Evolutionary conservation across 2,113 vertebrate genomes (phyloP), one percentile per base, ranked within the genome.

Genomic region (Syrmaticus mikado): DNA sequence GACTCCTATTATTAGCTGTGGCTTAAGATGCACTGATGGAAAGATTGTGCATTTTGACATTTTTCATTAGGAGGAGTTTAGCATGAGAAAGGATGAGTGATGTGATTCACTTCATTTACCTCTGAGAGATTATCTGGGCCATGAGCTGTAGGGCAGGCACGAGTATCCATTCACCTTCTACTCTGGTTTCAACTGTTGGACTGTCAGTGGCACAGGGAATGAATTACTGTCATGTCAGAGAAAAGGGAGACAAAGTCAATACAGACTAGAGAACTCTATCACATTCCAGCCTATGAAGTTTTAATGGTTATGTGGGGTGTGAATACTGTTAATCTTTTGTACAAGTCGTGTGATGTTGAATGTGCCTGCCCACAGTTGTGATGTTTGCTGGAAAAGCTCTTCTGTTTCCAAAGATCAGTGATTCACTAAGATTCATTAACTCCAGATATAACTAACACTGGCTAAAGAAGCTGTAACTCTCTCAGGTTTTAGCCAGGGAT

Each of bases 321-420:
- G 20, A 72, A 22, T 21, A 57, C 13, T 4, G 16, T 13, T 62
- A 1, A 1, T 24, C 64, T 73, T 67, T 65, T 62, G 11, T 22
- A 67, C 21, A 71, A 87, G 32, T 40, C 27, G 2, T 17, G 16
- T 8, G 10, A 0, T 10, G 24, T 6, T 91, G 30, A n/a, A 70
- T 0, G 0, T 76, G 18, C 62, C 60, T 10, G 0, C 28, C 57
- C 20, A 10, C 14, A 64, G 53, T 24, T 80, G 30, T 40, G 24
- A 28, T 13, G 3, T 45, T 62, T 40, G 10, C 62, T 89, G 82
- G 65, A 45, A 73, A 87, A 58, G 21, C 58, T 5, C 28, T 68
- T 28, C 78, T 46, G 1, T 72, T 79, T 71, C 41, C 43, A 50
- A 73, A 30, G 16, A 10, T 32, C 5, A 3, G 12, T 48, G 7